Evolutionary conservation across 2,797 vertebrate species (phyloP), one percentile per base, ranked within the genome.

Genomic region (Dendrocincla fuliginosa): DNA sequence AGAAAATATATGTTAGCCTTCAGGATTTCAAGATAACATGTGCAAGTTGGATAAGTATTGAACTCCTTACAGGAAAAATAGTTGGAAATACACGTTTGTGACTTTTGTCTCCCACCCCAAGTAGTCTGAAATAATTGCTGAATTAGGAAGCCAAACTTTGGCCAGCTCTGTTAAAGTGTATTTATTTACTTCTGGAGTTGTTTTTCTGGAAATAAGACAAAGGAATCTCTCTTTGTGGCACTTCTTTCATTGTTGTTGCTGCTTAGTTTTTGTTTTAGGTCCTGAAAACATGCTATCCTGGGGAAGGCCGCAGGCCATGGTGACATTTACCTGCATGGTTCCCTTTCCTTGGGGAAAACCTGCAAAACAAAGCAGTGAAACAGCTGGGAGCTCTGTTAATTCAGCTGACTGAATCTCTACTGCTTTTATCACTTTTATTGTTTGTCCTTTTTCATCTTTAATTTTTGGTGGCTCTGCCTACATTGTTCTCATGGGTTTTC

Each of bases 41-140:
- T 52, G 24, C 13, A 52, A 12, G 44, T 61, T 67, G 27, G 12
- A 13, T 59, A 89, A 82, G 46, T 46, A 39, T 0, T 83, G 24
- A 52, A 33, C 16, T 73, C 4, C 1, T 55, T 61, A 37, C 9
- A 52, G 56, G 37, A 81, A 53, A 47, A 47, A 24, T 23, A 55
- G 8, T 39, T 83, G 44, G 22, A 53, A 69, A 35, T 6, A 2
- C 13, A 0, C 2, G 9, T 0, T 0, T 13, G 15, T 71, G 49
- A 28, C 37, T 92, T 61, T 9, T 71, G 17, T 71, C 32, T 87
- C 30, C 27, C 5, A 4, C 70, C 13, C 8, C 6, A 47, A 18
- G 16, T 37, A 0, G 0, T 44, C 6, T n/a, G 19, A 91, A 89
- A 13, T 32, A 56, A 42, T 23, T 68, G 33, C 33, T 0, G 7